Conservation (phyloP, 2,888 invertebrate genomes). For the Troilus luridus region DNA sequence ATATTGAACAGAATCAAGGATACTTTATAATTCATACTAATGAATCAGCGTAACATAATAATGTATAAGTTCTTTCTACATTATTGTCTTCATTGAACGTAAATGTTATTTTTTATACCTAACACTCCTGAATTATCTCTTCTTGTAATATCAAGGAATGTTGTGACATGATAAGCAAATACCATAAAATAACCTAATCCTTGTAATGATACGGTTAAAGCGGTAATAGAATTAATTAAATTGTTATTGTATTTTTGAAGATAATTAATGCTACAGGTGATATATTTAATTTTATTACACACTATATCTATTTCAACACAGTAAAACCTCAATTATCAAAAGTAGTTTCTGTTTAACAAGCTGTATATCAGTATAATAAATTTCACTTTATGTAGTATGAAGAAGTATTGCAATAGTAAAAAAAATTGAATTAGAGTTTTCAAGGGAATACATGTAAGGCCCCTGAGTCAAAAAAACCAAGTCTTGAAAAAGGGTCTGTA, state of each 20-base stretch:
- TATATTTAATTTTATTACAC: background rate
- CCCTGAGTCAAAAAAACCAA: too few species aligned
- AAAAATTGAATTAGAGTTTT: too few species aligned
- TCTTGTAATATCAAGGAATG: conserved; percentile 6
- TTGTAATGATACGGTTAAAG: background rate
- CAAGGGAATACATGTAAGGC: too few species aligned
- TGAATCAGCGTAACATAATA: background rate
- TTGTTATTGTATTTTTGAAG: background rate
- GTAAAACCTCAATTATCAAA: conserved; percentile 5
- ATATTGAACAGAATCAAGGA: background rate
- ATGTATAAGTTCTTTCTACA: background rate
- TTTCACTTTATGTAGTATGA: background rate
- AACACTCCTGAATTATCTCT: background rate
- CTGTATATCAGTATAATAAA: background rate
- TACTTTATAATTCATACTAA: background rate
- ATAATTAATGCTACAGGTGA: background rate
- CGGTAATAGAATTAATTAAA: conserved; percentile 17
- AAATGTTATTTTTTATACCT: background rate
- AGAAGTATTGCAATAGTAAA: too few species aligned
- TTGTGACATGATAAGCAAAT: background rate
- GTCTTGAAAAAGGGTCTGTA: too few species aligned
- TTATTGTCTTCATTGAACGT: conserved; percentile 20
- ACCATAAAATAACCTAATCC: background rate
- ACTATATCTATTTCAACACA: background rate
- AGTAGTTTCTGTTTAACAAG: background rate